Base-by-base conservation (phyloP, 2,888 invertebrate genomes). In the Enchytraeus crypticus region DNA sequence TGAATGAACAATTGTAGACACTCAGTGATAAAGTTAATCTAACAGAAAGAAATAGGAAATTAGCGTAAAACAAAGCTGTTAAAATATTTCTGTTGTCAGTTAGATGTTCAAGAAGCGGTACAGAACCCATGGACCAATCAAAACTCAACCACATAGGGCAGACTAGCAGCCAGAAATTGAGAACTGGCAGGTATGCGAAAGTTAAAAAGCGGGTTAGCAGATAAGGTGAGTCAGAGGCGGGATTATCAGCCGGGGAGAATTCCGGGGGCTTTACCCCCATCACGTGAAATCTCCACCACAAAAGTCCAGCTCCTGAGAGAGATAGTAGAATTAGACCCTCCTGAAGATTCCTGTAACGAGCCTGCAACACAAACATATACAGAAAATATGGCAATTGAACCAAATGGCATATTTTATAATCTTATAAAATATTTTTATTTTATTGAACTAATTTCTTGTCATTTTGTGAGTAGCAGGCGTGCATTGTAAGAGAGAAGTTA, bases 81-180 rank as follows among this genome's bases (percentile, higher is more conserved):
- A 86, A 83, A 21, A 89, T 77, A 79, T 92, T 92, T 67, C 96
- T 84, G 4, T 84, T 82, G 79, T 97, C 96, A 71, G 85, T 82
- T 23, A 90, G 71, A 32, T 86, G 84, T 53, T 86, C 86, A 70
- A 97, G 85, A 64, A 90, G 84, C 8, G 93, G 92, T 72, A 97
- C 86, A 1, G 96, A 88, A 72, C 93, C 92, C 96, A 97, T 96
- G 30, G 95, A 93, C 97, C 96, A 97, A 81, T 97, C 96, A 81
- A 95, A 97, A 79, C 93, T 93, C 59, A 97, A 83, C 70, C 87
- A 86, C 71, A 85, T 85, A 5, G 96, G 96, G 78, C 87, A 90
- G 46, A 95, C 78, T 64, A 96, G 83, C 73, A 96, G 85, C 79
- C 86, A 85, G 73, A 92, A 87, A 81, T 96, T 95, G 76, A 91